Evolutionary conservation across 2,113 vertebrate genomes (phyloP).

Genomic region (Mystacornis crossleyi): DNA sequence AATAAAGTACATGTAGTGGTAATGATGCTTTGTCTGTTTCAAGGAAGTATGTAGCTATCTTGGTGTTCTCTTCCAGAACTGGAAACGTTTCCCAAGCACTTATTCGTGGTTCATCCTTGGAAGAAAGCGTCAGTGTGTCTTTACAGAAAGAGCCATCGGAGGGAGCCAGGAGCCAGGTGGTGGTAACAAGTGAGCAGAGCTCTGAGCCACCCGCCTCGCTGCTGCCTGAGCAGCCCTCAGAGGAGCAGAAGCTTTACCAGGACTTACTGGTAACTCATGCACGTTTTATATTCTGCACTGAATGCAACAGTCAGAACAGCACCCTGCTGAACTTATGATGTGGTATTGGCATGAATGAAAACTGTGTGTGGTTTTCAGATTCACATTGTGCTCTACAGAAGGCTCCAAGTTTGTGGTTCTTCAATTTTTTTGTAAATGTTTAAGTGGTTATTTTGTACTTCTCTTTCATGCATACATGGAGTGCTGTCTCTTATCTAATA

Average conservation of each 20-base stretch:
- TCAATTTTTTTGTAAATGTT: not conserved
- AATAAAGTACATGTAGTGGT: not conserved
- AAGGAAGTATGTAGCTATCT: not conserved
- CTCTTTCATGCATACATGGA: not conserved
- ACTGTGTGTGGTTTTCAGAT: accelerated
- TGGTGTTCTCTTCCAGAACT: constrained; percentile 9
- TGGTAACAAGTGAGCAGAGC: not conserved
- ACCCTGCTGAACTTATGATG: not conserved
- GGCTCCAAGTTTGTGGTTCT: not conserved
- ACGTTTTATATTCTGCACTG: not conserved
- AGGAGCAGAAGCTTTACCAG: constrained; percentile 80
- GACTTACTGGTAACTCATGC: constrained; percentile 79
- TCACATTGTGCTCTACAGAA: not conserved
- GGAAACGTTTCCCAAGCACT: constrained; percentile 17
- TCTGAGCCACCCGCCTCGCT: not conserved
- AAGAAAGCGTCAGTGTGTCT: constrained; percentile 73
- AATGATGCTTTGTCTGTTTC: not conserved
- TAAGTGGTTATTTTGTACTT: not conserved
- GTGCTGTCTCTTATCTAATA: not conserved
- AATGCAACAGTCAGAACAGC: not conserved
- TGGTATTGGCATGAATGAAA: not conserved
- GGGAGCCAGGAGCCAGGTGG: constrained; percentile 46
- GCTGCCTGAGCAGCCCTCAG: constrained; percentile 1
- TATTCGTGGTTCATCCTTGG: constrained; percentile 38
- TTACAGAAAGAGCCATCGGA: constrained; percentile 61